These are phyloP conservation scores for Scaptomyza reducta DNA, from an alignment of 2,888 invertebrate species.

Conservation along the genomic window DNA sequence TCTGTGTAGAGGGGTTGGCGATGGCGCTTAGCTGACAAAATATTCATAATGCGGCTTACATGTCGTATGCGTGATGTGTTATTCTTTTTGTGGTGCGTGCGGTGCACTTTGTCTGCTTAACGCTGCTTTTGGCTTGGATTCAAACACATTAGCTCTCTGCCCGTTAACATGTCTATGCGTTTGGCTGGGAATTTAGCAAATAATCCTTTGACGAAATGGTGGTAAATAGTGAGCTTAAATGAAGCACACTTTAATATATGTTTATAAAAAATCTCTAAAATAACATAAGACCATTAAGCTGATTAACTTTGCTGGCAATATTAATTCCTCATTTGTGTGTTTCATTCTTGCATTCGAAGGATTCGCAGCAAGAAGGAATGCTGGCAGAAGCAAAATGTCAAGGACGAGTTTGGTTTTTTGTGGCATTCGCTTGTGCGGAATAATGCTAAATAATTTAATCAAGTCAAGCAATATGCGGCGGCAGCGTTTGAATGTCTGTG, in stretches of 20 bases:
- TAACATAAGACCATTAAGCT: background rate
- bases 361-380: background rate
- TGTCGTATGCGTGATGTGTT: slow-evolving; percentile 72
- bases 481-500: slow-evolving; percentile 38
- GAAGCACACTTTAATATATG: background rate
- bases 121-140: slow-evolving; percentile 43
- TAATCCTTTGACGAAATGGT: slow-evolving; percentile 23
- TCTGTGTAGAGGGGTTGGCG: slow-evolving; percentile 15
- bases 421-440: slow-evolving; percentile 8
- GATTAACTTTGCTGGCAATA: slow-evolving; percentile 16
- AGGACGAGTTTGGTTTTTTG: slow-evolving; percentile 2
- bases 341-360: slow-evolving; percentile 4
- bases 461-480: slow-evolving; percentile 31
- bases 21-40: slow-evolving; percentile 67
- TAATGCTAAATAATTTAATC: slow-evolving; percentile 45
- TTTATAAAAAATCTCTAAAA: background rate
- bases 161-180: slow-evolving; percentile 7
- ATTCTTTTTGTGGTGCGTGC: slow-evolving; percentile 66
- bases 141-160: slow-evolving; percentile 48
- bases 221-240: background rate
- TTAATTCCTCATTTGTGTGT: background rate
- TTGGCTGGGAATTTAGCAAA: slow-evolving; percentile 36
- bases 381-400: slow-evolving; percentile 18
- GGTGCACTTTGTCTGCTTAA: slow-evolving; percentile 44
- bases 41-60: slow-evolving; percentile 77